Evolutionary conservation across 1,140 invertebrate species (phyloP).

Genomic region (Vanessa atalanta): DNA sequence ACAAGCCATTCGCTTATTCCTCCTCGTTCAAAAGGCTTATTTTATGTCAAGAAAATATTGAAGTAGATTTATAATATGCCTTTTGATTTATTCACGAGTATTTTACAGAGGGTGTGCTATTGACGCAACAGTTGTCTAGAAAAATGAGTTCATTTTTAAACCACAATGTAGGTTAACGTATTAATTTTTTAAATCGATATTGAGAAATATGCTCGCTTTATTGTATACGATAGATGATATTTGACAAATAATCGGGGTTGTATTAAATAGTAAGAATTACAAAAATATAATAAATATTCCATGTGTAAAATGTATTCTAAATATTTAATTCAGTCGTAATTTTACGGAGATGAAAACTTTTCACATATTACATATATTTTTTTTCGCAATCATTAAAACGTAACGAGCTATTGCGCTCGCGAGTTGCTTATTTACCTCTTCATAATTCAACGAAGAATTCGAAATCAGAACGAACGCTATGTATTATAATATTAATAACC

Average conservation of each 20-base stretch:
- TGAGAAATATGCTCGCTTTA: too few relatives aligned
- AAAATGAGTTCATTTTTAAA: constrained; percentile 13
- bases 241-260: too few relatives aligned
- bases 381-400: constrained; percentile 35
- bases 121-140: constrained; percentile 31
- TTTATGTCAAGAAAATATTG: constrained; percentile 46
- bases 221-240: too few relatives aligned
- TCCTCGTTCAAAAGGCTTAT: constrained; percentile 46
- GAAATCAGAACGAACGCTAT: constrained; percentile 29
- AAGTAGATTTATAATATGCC: constrained; percentile 46
- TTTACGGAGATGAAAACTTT: neutral
- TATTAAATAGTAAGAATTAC: too few relatives aligned
- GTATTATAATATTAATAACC: constrained; percentile 36
- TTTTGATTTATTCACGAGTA: constrained; percentile 41
- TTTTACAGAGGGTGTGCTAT: constrained; percentile 26
- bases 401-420: constrained; percentile 33
- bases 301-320: constrained; percentile 1
- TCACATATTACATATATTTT: constrained; percentile 6
- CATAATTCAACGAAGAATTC: constrained; percentile 26
- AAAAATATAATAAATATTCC: neutral
- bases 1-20: constrained; percentile 48
- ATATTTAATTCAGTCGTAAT: constrained; percentile 10
- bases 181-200: neutral
- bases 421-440: constrained; percentile 26
- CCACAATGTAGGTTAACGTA: constrained; percentile 4